phyloP scores from a whole-genome alignment of 2,113 vertebrate genomes.

The Dasypus novemcinctus region DNA sequence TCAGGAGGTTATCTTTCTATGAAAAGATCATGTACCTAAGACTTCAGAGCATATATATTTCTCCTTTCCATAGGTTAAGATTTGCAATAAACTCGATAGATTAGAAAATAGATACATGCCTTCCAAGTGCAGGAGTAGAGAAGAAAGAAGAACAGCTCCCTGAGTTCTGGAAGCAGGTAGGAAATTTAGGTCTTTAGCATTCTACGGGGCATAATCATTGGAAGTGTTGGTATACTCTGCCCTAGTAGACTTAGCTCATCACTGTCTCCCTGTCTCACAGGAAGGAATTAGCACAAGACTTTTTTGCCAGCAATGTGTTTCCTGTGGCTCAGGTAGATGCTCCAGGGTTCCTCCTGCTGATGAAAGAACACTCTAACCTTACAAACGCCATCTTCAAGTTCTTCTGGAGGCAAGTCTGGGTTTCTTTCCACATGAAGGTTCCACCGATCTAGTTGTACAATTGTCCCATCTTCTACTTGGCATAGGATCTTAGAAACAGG shows the following conservation, averaged over 20 bases:
- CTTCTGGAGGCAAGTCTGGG: conserved; percentile 86
- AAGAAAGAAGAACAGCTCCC: background rate
- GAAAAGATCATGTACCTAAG: background rate
- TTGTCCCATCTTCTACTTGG: conserved; percentile 89
- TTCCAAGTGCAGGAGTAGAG: background rate
- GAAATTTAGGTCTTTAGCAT: background rate
- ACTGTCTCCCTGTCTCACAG: background rate
- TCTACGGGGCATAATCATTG: too few species aligned
- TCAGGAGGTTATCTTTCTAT: background rate
- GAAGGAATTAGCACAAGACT: background rate
- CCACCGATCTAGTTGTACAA: conserved; percentile 90
- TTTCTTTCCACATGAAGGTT: conserved; percentile 89
- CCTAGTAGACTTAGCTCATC: background rate
- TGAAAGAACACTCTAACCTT: conserved; percentile 82
- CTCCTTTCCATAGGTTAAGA: background rate
- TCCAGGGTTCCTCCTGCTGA: background rate
- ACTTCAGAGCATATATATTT: background rate
- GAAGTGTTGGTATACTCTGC: too few species aligned
- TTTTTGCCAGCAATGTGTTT: background rate
- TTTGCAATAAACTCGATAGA: background rate
- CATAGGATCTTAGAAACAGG: conserved; percentile 90
- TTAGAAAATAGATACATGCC: background rate
- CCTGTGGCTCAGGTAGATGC: background rate
- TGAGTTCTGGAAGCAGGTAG: background rate
- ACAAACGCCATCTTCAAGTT: conserved; percentile 86